Percentiles rank a stretch among this genome's conserved stretches.
These are phyloP conservation scores for Diprion similis DNA, from an alignment of 1,140 invertebrate species.

Conservation along the genomic window DNA sequence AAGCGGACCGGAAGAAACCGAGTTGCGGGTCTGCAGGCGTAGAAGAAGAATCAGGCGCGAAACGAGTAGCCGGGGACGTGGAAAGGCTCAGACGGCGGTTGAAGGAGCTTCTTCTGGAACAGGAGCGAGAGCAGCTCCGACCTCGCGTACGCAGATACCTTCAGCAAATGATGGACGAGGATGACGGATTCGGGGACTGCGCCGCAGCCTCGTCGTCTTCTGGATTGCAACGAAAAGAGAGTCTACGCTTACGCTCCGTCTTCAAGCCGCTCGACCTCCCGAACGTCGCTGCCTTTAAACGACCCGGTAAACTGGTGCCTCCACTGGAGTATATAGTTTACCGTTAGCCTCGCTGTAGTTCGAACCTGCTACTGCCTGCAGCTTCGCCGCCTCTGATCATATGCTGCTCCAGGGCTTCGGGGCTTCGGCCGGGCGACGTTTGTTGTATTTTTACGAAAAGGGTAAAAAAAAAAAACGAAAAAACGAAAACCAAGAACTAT, in stretches of 20 bases:
- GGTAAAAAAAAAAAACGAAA: too few species aligned
- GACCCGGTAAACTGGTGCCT: constrained; percentile 33
- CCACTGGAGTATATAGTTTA: constrained; percentile 1
- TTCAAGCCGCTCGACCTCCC: constrained; percentile 47
- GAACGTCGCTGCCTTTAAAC: constrained; percentile 38
- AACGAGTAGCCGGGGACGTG: background rate
- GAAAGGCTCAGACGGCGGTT: constrained; percentile 25
- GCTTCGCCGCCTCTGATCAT: background rate
- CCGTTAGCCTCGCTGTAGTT: background rate
- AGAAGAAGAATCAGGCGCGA: background rate
- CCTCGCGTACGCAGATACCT: constrained; percentile 32
- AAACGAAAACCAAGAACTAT: too few species aligned
- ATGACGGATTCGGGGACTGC: background rate
- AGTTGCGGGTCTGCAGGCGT: too few species aligned
- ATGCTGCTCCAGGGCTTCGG: background rate
- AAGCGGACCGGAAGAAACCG: too few species aligned
- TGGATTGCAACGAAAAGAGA: constrained; percentile 16
- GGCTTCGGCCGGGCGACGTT: background rate
- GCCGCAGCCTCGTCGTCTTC: background rate
- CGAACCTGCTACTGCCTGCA: background rate
- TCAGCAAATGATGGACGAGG: constrained; percentile 27
- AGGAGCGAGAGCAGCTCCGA: constrained; percentile 31
- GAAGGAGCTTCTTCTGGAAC: constrained; percentile 25
- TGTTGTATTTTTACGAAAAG: background rate
- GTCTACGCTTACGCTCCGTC: background rate